A percentile compares a stretch with the other conserved stretches of the same genome.
These are phyloP conservation scores for Oscheius sp. DNA, from an alignment of 2,888 invertebrate genomes.

Conservation along the genomic window DNA sequence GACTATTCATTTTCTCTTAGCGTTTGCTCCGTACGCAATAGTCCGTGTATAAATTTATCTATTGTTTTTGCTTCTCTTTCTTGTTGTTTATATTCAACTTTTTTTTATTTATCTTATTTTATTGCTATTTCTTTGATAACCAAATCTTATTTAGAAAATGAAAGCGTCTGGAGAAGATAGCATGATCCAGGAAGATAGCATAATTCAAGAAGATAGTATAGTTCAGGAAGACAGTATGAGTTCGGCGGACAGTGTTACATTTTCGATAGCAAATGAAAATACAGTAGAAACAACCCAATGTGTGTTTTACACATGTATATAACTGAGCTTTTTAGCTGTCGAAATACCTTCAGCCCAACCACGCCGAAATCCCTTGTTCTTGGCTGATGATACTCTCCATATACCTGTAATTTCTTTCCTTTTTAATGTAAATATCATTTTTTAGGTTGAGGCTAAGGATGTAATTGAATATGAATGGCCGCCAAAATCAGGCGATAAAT, in stretches of 20 bases:
- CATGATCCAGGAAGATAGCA: conserved; percentile 20
- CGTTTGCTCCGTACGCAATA: not conserved
- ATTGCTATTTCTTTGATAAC: not conserved
- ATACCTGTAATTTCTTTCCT: not conserved
- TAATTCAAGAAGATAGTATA: conserved; percentile 17
- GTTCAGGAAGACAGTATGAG: conserved; percentile 19
- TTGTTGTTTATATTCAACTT: not conserved
- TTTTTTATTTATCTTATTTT: not conserved
- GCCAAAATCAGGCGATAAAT: conserved; percentile 62
- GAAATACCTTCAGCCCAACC: not conserved
- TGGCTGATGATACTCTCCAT: conserved; percentile 24
- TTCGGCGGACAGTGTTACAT: conserved; percentile 26
- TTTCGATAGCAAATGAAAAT: conserved; percentile 10
- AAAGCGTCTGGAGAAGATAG: not conserved
- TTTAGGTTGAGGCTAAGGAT: conserved; percentile 54
- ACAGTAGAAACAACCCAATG: not conserved
- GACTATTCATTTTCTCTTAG: no score
- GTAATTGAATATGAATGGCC: conserved; percentile 70
- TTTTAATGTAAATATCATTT: not conserved
- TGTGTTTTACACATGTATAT: not conserved
- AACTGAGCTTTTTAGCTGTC: not conserved
- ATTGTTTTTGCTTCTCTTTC: not conserved
- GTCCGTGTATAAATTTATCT: not conserved
- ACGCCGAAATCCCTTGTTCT: conserved; percentile 4
- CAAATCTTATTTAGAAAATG: not conserved